phyloP scores from a whole-genome alignment of 1,140 invertebrate species.

The Monomorium pharaonis region DNA sequence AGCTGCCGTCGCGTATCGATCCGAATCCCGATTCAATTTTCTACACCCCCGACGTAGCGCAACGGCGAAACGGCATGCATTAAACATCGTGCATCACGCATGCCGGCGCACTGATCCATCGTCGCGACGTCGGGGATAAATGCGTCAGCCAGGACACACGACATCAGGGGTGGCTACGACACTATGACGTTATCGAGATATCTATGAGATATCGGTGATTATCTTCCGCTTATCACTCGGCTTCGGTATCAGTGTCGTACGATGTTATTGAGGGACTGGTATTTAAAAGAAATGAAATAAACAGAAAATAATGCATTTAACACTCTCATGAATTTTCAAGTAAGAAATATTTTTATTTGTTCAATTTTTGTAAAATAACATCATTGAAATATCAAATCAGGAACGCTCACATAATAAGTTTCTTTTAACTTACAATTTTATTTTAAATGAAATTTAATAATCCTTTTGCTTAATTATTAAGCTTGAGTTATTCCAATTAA shows the following conservation, averaged over 20 bases:
- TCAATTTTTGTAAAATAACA: not conserved
- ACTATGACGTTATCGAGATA: not conserved
- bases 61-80: conserved; percentile 67
- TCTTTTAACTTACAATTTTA: not conserved
- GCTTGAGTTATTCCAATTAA: not conserved
- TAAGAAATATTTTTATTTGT: no score
- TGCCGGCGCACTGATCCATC: conserved; percentile 59
- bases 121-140: conserved; percentile 46
- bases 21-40: conserved; percentile 73
- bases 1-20: conserved; percentile 68
- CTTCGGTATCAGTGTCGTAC: not conserved
- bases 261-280: not conserved
- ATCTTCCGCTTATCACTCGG: not conserved
- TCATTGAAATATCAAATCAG: not conserved
- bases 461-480: not conserved
- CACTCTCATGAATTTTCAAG: not conserved
- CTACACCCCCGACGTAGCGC: conserved; percentile 59
- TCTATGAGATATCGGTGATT: not conserved
- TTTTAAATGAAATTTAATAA: not conserved
- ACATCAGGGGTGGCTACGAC: conserved; percentile 12
- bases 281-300: not conserved
- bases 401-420: not conserved
- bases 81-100: conserved; percentile 69
- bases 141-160: conserved; percentile 38
- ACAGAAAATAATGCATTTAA: not conserved